Evolutionary conservation across 2,888 invertebrate genomes (phyloP), one percentile per base, ranked within the genome.

Genomic region (Phoenoteleia sp.): DNA sequence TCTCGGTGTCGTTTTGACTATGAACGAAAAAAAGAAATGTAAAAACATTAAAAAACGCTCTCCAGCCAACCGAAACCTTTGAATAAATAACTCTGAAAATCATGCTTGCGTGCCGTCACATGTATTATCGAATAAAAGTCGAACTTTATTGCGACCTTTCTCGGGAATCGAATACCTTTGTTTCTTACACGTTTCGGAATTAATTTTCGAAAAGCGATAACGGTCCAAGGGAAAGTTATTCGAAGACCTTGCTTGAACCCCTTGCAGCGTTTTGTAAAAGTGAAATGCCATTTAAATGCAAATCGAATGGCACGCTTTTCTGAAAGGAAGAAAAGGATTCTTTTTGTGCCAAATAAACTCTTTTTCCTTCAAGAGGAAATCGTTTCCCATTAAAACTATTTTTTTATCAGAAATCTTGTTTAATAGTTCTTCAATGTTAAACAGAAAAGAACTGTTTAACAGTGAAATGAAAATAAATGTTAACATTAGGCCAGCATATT

Each of bases 1-100:
- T 47, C 64, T 75, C 64, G 52, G 64, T 27, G 71, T 71, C 64
- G 52, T 71, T 84, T 79, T 49, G 58, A 75, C 80, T 64, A 75
- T 64, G 75, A 58, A 29, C 17, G 17, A 74, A 64, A 62, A n/a
- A 39, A 23, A 13, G 45, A 49, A 21, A 21, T 49, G 25, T 9
- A 21, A 13, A 27, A 15, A 33, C 33, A 9, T 33, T 2, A 33
- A 42, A 42, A 42, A 33, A 33, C 5, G 11, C n/a, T n/a, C n/a
- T n/a, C n/a, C n/a, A n/a, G 11, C 9, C 23, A 25, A 45, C 25
- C n/a, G 7, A 27, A 39, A 69, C 36, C 17, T 23, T 19, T 9
- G 33, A 74, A 49, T 27, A 36, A 66, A 56, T 39, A 62, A 62
- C n/a, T 23, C 27, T 23, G 21, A 49, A 67, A 47, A 45, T 27